These are phyloP conservation scores for Epinotia ramella DNA, from an alignment of 2,888 invertebrate genomes.

Conservation along the genomic window DNA sequence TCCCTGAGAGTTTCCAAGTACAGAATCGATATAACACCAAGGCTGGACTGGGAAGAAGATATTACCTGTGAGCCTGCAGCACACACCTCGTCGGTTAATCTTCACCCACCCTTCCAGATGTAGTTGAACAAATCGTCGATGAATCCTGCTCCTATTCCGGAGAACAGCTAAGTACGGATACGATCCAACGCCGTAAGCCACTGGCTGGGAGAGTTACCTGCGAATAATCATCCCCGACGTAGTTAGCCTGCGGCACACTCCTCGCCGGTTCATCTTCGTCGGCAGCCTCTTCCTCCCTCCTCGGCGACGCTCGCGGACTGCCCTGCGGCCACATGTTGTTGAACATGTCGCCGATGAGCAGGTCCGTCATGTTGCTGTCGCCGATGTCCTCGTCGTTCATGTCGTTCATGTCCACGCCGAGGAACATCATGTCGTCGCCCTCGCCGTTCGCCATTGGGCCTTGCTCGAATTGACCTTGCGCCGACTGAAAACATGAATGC, in stretches of 20 bases:
- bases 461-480: conserved; percentile 78
- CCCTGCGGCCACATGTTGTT: conserved; percentile 77
- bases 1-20: too few species aligned
- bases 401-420: conserved; percentile 77
- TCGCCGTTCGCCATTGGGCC: conserved; percentile 77
- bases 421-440: conserved; percentile 76
- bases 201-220: conserved; percentile 50
- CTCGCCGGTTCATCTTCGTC: conserved; percentile 59
- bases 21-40: too few species aligned
- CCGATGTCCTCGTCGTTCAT: conserved; percentile 84
- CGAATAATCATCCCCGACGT: conserved; percentile 59
- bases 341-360: conserved; percentile 89
- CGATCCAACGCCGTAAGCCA: too few species aligned
- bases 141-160: too few species aligned
- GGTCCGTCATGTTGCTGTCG: conserved; percentile 89
- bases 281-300: conserved; percentile 59
- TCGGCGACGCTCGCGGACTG: conserved; percentile 60
- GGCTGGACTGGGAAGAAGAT: too few species aligned
- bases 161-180: too few species aligned
- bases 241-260: conserved; percentile 52
- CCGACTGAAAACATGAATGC: conserved; percentile 61
- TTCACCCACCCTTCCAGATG: too few species aligned
- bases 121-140: too few species aligned
- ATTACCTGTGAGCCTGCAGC: too few species aligned
- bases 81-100: too few species aligned